Evolutionary conservation across 2,113 vertebrate genomes (phyloP).

Genomic region (Ailurus styani): DNA sequence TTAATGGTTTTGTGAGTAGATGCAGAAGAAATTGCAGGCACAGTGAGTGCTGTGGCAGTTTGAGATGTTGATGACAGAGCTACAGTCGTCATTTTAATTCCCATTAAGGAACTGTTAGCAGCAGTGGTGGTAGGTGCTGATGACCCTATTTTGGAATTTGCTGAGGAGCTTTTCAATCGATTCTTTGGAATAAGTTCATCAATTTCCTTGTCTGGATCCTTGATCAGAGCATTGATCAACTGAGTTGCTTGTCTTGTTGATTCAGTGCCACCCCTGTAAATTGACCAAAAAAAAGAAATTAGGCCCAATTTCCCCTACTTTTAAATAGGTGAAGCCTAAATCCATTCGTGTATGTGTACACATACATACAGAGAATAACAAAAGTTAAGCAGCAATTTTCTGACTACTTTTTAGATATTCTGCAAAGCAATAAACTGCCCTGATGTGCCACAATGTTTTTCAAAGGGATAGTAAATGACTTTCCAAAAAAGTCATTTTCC

Average conservation of each 20-base stretch:
- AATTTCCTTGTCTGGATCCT: slow-evolving; percentile 98
- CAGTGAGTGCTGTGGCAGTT: slow-evolving; percentile 86
- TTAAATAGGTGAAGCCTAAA: not conserved
- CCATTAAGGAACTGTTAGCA: slow-evolving; percentile 87
- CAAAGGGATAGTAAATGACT: not conserved
- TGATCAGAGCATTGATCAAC: slow-evolving; percentile 97
- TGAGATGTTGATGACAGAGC: slow-evolving; percentile 90
- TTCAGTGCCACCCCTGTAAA: slow-evolving; percentile 94
- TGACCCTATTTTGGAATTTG: slow-evolving; percentile 88
- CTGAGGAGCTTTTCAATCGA: slow-evolving; percentile 93
- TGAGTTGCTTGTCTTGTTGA: slow-evolving; percentile 98
- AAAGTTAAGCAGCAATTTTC: not conserved
- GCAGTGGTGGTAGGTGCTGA: slow-evolving; percentile 86
- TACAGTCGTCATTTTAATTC: slow-evolving; percentile 93
- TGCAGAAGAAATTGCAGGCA: slow-evolving; percentile 87
- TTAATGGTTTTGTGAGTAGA: slow-evolving; percentile 91
- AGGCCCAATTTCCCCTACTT: not conserved
- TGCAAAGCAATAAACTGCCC: not conserved
- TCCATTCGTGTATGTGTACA: not conserved
- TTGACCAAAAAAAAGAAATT: not conserved
- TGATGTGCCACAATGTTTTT: not conserved
- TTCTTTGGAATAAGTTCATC: slow-evolving; percentile 99
- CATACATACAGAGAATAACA: not conserved
- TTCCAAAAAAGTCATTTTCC: not conserved
- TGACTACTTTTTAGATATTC: not conserved